These are phyloP conservation scores for Hucho hucho DNA, from an alignment of 2,113 vertebrate species.

Conservation along the genomic window DNA sequence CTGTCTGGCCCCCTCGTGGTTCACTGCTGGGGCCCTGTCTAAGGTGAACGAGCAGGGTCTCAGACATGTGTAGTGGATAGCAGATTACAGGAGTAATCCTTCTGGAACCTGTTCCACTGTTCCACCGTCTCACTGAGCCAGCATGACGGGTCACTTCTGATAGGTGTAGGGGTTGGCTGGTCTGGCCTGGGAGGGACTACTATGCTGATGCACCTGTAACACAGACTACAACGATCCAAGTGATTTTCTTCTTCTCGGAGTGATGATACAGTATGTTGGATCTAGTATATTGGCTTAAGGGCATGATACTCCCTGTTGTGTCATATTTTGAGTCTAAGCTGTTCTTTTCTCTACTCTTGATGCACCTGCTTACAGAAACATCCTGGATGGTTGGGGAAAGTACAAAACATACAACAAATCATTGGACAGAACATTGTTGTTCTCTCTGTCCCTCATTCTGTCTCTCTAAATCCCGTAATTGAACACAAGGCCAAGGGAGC, in stretches of 20 bases:
- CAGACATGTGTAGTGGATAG: conserved; percentile 22
- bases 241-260: not conserved
- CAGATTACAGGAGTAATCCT: conserved; percentile 58
- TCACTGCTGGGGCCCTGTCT: conserved; percentile 22
- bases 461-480: too few relatives aligned
- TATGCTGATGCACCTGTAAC: not conserved
- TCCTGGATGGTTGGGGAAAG: too few relatives aligned
- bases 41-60: conserved; percentile 19
- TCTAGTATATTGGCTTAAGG: not conserved
- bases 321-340: not conserved
- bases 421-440: too few relatives aligned
- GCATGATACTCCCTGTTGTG: not conserved
- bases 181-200: not conserved
- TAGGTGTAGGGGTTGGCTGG: not conserved
- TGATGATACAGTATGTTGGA: not conserved
- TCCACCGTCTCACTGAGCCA: conserved; percentile 35
- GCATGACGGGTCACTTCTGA: conserved; percentile 1
- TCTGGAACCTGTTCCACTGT: conserved; percentile 33
- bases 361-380: not conserved
- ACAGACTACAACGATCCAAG: not conserved
- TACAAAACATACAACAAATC: too few relatives aligned
- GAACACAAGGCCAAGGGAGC: too few relatives aligned
- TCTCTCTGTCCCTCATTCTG: too few relatives aligned
- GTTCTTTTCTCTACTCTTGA: not conserved
- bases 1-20: conserved; percentile 10